These are phyloP conservation scores for Buphagus erythrorhynchus DNA, from an alignment of 2,797 vertebrate species.

Conservation along the genomic window DNA sequence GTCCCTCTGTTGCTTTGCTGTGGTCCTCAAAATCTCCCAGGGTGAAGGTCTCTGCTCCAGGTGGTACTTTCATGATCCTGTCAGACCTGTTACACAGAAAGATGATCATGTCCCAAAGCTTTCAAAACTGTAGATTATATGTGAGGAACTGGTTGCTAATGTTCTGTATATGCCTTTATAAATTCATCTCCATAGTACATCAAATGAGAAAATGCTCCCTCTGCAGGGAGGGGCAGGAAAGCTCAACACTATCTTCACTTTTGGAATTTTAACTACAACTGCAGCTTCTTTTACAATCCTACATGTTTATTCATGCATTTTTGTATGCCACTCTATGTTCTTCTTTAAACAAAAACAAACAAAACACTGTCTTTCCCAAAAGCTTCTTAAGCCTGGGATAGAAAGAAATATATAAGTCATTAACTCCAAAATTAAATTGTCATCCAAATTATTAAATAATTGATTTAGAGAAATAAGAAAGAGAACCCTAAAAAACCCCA, in stretches of 20 bases:
- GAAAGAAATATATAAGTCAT: background rate
- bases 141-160: background rate
- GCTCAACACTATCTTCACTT: background rate
- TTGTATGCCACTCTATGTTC: background rate
- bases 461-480: background rate
- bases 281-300: background rate
- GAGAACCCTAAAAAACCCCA: accelerated
- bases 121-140: background rate
- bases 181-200: background rate
- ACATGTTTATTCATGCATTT: background rate
- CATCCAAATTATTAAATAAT: background rate
- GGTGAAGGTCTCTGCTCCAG: background rate
- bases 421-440: background rate
- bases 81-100: background rate
- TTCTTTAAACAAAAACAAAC: background rate
- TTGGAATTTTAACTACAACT: background rate
- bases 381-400: background rate
- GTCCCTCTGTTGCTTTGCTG: background rate
- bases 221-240: background rate
- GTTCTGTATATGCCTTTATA: background rate
- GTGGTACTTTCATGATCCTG: background rate
- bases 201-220: background rate
- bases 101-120: background rate
- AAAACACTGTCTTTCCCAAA: background rate
- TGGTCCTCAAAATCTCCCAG: background rate